Conservation (phyloP, 92 coral and sea anemone genomes). For the Epizoanthus rinbou region DNA sequence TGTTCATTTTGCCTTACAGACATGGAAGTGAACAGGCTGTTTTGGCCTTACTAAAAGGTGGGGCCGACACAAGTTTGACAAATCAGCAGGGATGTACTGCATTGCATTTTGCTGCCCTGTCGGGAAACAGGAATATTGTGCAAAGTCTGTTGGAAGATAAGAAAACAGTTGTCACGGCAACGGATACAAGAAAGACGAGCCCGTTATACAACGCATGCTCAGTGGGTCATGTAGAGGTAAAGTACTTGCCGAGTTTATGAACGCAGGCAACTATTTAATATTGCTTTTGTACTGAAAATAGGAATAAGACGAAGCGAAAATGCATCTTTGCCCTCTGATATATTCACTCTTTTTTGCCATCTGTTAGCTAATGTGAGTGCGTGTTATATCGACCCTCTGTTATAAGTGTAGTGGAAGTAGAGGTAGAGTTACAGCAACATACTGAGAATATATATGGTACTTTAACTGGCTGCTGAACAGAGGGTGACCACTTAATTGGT, state of each 20-base stretch:
- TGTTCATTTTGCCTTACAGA: not conserved
- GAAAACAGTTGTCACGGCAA: not conserved
- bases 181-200: constrained; percentile 8
- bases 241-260: not conserved
- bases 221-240: constrained; percentile 26
- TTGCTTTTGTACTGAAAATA: too few relatives aligned
- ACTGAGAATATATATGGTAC: too few relatives aligned
- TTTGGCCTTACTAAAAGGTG: constrained; percentile 9
- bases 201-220: constrained; percentile 17
- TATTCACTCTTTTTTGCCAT: too few relatives aligned
- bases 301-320: too few relatives aligned
- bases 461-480: too few relatives aligned
- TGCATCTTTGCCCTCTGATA: too few relatives aligned
- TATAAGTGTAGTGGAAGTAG: too few relatives aligned
- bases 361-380: too few relatives aligned
- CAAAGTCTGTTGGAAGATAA: constrained; percentile 11
- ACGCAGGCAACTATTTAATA: too few relatives aligned
- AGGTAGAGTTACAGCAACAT: too few relatives aligned
- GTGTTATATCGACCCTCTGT: too few relatives aligned
- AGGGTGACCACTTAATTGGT: too few relatives aligned
- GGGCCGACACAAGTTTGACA: constrained; percentile 14
- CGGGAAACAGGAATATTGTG: constrained; percentile 44
- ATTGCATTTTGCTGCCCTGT: constrained; percentile 52
- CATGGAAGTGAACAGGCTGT: constrained; percentile 27
- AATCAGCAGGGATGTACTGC: constrained; percentile 45